Evolutionary conservation across 2,113 vertebrate genomes (phyloP).

Genomic region (Ia io): DNA sequence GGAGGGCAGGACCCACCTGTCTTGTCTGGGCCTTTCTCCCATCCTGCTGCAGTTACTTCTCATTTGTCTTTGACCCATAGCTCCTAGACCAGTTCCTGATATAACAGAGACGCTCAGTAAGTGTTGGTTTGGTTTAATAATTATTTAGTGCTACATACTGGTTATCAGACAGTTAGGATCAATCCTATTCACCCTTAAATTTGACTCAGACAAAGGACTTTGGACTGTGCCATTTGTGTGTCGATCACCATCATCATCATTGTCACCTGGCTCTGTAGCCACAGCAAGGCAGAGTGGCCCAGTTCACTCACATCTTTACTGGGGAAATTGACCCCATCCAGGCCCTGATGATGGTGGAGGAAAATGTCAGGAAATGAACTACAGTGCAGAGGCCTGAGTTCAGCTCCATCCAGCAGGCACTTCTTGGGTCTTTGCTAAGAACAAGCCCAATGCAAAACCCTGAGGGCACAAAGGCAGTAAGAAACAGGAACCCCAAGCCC

Average conservation of each 20-base stretch:
- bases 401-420: background rate
- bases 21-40: background rate
- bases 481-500: background rate
- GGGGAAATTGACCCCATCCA: background rate
- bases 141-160: background rate
- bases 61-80: background rate
- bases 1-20: fast-evolving
- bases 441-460: background rate
- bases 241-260: too few relatives aligned
- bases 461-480: background rate
- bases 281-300: background rate
- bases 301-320: background rate
- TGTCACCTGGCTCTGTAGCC: background rate
- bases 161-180: background rate
- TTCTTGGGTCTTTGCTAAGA: background rate
- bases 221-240: background rate
- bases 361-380: background rate
- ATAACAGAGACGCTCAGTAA: background rate
- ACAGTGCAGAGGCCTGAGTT: background rate
- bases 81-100: background rate
- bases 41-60: background rate
- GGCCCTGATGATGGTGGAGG: background rate
- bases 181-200: background rate
- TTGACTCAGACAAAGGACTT: background rate
- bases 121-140: background rate